Evolutionary conservation across 2,797 vertebrate species (phyloP), one percentile per base, ranked within the genome.

Genomic region (Taenioides sp.): DNA sequence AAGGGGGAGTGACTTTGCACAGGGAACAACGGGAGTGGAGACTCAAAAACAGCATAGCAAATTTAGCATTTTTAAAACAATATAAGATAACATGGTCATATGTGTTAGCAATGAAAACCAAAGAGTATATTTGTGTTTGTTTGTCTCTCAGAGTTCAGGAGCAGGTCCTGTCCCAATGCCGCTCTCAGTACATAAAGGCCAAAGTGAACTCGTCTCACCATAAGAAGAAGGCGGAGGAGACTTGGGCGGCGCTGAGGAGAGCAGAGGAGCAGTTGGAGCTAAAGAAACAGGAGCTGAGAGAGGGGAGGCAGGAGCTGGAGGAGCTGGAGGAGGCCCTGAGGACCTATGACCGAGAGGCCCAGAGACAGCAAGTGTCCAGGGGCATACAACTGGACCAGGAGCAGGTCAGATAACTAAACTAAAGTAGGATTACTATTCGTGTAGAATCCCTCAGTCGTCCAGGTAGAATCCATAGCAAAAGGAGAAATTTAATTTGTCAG

Each of bases 121-220:
- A 12, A 43, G 40, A 12, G 9, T 43, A 43, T 12, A 14, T 43
- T 43, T 43, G 11, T 43, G 40, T 43, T 43, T 43, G 40, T 43
- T 40, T 40, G 10, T 40, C 11, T 40, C 12, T 47, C 74, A 99
- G 97, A 20, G 84, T 86, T 75, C 85, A 96, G 80, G 97, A 98
- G 80, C 86, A 92, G 10, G 77, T 86, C 9, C 83, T 96, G 72
- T 90, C 89, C 87, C 95, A 95, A 80, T 92, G 90, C 77, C 94
- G 59, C 70, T 73, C 96, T 16, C 94, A 94, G 37, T 98, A 95
- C 79, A 93, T 97, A 90, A 98, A 95, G 92, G 94, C 95, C 72
- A 98, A 95, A 83, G 96, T 97, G 66, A 98, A 96, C 71, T 95
- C 95, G 20, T 90, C 94, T 68, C 93, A 99, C 82, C 95, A 95